phyloP scores from a whole-genome alignment of 2,888 invertebrate genomes.

The Rhamnusium bicolor region DNA sequence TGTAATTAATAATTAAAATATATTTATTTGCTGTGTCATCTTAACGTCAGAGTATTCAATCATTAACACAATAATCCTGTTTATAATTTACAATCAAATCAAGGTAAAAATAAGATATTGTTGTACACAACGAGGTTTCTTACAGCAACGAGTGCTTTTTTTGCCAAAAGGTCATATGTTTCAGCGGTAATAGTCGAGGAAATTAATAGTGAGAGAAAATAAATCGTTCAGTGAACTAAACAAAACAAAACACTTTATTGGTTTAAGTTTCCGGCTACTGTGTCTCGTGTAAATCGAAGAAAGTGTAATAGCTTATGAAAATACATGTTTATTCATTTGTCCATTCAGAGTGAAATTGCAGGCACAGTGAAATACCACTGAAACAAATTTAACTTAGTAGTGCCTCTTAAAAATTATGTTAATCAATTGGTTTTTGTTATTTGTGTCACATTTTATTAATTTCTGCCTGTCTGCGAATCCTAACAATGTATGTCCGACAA shows the following conservation, averaged over 20 bases:
- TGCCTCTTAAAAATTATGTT: conserved; percentile 7
- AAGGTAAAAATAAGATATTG: not conserved
- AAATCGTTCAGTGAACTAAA: conserved; percentile 49
- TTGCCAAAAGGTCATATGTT: not conserved
- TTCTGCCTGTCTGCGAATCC: conserved; percentile 19
- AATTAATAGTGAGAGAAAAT: not conserved
- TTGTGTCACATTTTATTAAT: not conserved
- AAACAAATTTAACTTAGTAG: not conserved
- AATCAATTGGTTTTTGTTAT: not conserved
- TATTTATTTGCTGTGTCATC: not conserved
- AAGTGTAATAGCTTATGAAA: conserved; percentile 49
- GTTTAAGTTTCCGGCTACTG: conserved; percentile 8
- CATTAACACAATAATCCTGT: not conserved
- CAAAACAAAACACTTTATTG: conserved; percentile 46
- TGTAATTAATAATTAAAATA: not conserved
- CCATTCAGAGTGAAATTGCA: conserved; percentile 44
- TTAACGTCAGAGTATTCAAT: no score
- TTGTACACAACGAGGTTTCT: not conserved
- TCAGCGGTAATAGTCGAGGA: not conserved
- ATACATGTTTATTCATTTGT: conserved; percentile 27
- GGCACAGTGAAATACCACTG: conserved; percentile 22
- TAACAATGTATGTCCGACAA: conserved; percentile 67
- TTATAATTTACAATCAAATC: not conserved
- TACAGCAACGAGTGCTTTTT: not conserved
- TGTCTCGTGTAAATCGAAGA: conserved; percentile 43